phyloP scores from a whole-genome alignment of 2,113 vertebrate genomes.

The Peromyscus californicus region DNA sequence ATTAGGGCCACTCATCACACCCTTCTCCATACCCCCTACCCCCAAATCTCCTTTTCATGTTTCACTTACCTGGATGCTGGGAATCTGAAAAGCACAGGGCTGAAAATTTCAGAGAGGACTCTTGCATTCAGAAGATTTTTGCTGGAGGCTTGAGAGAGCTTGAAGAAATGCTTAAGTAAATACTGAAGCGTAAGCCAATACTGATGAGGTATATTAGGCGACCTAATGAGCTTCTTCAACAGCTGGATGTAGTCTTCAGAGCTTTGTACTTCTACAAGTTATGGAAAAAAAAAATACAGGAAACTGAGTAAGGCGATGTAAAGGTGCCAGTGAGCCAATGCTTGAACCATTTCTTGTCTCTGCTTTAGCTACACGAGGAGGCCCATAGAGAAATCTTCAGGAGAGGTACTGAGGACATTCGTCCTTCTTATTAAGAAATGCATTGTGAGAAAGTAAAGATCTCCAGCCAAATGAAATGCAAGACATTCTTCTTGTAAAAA shows the following conservation, averaged over 20 bases:
- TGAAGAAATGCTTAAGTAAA: constrained; percentile 95
- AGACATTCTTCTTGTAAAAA: constrained; percentile 77
- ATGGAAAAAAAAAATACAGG: background rate
- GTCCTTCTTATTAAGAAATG: constrained; percentile 68
- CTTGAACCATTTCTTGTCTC: constrained; percentile 51
- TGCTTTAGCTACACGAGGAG: background rate
- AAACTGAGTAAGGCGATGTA: background rate
- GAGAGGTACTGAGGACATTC: background rate
- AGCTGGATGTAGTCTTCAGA: constrained; percentile 94
- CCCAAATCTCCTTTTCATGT: background rate
- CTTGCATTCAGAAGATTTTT: constrained; percentile 94
- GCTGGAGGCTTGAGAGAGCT: constrained; percentile 92
- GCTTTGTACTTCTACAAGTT: constrained; percentile 91
- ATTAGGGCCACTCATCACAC: background rate
- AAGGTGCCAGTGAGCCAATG: constrained; percentile 25
- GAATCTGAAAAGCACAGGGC: constrained; percentile 94
- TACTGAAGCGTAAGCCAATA: constrained; percentile 97
- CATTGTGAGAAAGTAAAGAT: constrained; percentile 73
- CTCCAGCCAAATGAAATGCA: constrained; percentile 85
- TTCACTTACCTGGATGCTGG: constrained; percentile 91
- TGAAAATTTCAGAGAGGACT: constrained; percentile 95
- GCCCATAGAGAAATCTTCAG: background rate
- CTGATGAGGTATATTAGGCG: constrained; percentile 93
- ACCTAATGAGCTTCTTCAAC: constrained; percentile 92
- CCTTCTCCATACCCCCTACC: background rate